Percentiles rank a stretch among this genome's conserved stretches.
phyloP scores from a whole-genome alignment of 2,888 invertebrate genomes.

The Drosophila paucipuncta region DNA sequence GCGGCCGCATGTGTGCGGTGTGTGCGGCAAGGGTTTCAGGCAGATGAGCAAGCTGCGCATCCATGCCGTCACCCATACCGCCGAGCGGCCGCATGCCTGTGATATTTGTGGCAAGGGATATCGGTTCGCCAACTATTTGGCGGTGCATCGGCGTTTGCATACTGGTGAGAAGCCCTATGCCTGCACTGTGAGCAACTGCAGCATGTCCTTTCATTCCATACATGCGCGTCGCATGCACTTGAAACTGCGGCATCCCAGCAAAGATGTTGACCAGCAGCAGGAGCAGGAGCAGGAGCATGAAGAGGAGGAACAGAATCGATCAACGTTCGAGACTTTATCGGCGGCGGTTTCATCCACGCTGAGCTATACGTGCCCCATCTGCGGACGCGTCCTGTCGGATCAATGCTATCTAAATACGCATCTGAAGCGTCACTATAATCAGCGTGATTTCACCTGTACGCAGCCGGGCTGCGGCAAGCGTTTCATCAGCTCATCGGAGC shows the following conservation, averaged over 20 bases:
- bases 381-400: constrained; percentile 72
- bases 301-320: background rate
- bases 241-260: constrained; percentile 47
- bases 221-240: constrained; percentile 65
- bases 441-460: constrained; percentile 70
- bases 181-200: constrained; percentile 54
- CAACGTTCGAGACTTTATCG: constrained; percentile 1
- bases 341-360: constrained; percentile 18
- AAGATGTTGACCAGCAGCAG: background rate
- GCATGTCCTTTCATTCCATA: constrained; percentile 63
- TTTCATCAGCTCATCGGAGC: constrained; percentile 75
- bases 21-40: constrained; percentile 80
- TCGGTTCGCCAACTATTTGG: constrained; percentile 79
- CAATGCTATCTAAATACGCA: constrained; percentile 79
- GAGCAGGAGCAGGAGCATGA: too few relatives aligned
- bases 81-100: constrained; percentile 70
- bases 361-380: constrained; percentile 71
- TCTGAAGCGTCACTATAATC: constrained; percentile 76
- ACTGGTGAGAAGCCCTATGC: constrained; percentile 82
- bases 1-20: constrained; percentile 73
- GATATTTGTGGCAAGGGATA: constrained; percentile 80
- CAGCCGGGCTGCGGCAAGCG: constrained; percentile 71
- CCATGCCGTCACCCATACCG: constrained; percentile 78
- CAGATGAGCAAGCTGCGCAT: constrained; percentile 80
- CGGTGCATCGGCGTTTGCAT: constrained; percentile 78